phyloP scores from a whole-genome alignment of 1,140 invertebrate genomes.

The Asbolus verrucosus region DNA sequence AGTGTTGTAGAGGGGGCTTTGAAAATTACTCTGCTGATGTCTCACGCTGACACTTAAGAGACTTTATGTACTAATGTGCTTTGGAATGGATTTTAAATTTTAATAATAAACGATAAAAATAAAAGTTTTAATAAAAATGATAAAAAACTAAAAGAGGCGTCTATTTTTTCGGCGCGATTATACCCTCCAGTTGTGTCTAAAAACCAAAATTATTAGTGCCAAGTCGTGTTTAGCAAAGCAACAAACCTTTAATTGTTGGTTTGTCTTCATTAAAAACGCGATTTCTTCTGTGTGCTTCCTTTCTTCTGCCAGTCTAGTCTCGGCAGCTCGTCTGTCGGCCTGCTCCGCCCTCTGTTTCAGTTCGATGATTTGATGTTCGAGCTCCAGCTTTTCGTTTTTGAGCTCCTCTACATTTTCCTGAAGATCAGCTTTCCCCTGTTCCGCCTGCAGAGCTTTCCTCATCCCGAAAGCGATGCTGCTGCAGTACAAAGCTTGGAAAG shows the following conservation, averaged over 20 bases:
- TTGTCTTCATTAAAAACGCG: constrained; percentile 91
- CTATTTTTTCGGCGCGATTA: constrained; percentile 92
- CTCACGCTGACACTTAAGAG: constrained; percentile 12
- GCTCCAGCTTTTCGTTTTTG: constrained; percentile 74
- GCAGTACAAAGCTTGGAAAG: constrained; percentile 95
- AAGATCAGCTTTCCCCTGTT: constrained; percentile 80
- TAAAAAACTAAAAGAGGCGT: constrained; percentile 9
- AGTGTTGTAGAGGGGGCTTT: too few relatives aligned
- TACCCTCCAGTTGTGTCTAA: constrained; percentile 90
- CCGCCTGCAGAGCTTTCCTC: constrained; percentile 93
- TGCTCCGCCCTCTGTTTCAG: constrained; percentile 87
- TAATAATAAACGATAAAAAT: constrained; percentile 52
- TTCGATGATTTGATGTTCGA: constrained; percentile 85
- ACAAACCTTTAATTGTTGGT: constrained; percentile 90
- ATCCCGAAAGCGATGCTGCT: constrained; percentile 98
- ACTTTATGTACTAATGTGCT: constrained; percentile 55
- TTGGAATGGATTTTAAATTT: constrained; percentile 56
- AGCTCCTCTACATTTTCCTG: constrained; percentile 68
- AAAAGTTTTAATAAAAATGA: constrained; percentile 38
- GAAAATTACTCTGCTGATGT: too few relatives aligned
- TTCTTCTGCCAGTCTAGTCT: constrained; percentile 87
- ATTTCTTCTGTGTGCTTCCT: constrained; percentile 93
- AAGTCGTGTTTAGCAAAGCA: neutral
- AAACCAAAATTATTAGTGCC: constrained; percentile 62
- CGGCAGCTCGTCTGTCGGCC: constrained; percentile 84